A percentile compares a stretch with the other conserved stretches of the same genome.
These are phyloP conservation scores for Syrphus vitripennis DNA, from an alignment of 2,888 invertebrate species.

Conservation along the genomic window DNA sequence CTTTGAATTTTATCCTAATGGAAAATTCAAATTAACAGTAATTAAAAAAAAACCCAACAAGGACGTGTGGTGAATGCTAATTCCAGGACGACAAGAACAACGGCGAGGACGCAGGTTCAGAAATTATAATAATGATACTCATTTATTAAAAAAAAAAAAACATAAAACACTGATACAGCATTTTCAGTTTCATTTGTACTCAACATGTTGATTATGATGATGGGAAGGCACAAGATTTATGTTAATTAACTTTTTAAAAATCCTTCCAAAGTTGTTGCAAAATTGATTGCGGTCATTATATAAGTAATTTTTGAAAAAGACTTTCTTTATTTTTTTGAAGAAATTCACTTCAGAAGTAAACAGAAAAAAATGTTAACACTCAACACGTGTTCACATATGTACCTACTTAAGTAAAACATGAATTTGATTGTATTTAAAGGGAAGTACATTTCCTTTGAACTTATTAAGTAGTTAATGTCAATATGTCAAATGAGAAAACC, in stretches of 20 bases:
- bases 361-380: no score
- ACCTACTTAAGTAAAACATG: no score
- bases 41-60: neutral
- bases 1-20: slow-evolving; percentile 7
- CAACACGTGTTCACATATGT: no score
- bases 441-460: no score
- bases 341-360: no score
- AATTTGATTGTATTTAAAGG: no score
- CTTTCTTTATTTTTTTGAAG: no score
- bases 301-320: no score
- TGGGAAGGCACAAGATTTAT: neutral
- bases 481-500: no score
- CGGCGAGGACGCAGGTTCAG: neutral
- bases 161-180: neutral
- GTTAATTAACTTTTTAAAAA: neutral
- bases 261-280: neutral
- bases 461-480: no score
- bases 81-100: neutral
- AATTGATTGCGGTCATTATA: neutral
- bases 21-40: slow-evolving; percentile 31
- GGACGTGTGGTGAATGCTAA: neutral
- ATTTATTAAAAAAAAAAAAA: neutral
- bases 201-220: neutral
- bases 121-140: neutral
- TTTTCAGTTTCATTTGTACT: neutral